Conservation (phyloP, 2,113 vertebrate genomes). For the Anhinga anhinga region DNA sequence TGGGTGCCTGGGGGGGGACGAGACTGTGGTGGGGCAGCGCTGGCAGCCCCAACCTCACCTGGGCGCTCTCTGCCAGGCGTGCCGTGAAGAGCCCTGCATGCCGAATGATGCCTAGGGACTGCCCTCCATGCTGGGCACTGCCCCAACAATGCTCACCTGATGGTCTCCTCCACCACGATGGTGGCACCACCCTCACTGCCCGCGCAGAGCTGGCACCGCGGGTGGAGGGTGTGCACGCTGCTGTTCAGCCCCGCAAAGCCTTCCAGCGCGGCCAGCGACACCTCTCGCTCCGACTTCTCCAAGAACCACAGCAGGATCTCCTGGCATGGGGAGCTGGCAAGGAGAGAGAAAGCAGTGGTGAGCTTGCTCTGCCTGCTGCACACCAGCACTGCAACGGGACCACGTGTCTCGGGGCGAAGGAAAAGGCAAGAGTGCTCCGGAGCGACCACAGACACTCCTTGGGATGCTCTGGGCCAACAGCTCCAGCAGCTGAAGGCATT, state of each 20-base stretch:
- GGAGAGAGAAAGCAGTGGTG: slow-evolving; percentile 19
- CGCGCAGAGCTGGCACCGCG: slow-evolving; percentile 72
- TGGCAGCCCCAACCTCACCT: fast-evolving
- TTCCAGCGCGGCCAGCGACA: slow-evolving; percentile 72
- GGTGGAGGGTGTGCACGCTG: slow-evolving; percentile 44
- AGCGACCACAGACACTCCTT: fast-evolving
- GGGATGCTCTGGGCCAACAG: background rate
- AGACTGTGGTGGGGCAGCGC: fast-evolving
- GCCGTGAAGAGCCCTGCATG: background rate
- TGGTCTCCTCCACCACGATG: slow-evolving; percentile 57
- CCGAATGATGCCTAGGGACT: background rate
- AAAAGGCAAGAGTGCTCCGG: fast-evolving
- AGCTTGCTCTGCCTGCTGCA: background rate
- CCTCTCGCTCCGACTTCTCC: slow-evolving; percentile 69
- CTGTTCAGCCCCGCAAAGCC: slow-evolving; percentile 74
- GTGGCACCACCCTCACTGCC: slow-evolving; percentile 82
- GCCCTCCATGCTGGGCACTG: background rate
- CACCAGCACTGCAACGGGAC: background rate
- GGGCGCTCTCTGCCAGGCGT: background rate
- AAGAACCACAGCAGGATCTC: slow-evolving; percentile 91
- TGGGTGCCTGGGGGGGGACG: fast-evolving
- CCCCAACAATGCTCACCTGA: slow-evolving; percentile 75
- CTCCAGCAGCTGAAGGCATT: background rate
- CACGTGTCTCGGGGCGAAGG: fast-evolving
- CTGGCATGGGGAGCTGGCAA: slow-evolving; percentile 83